Evolutionary conservation across 2,888 invertebrate genomes (phyloP).

Genomic region (Anorthoa munda): DNA sequence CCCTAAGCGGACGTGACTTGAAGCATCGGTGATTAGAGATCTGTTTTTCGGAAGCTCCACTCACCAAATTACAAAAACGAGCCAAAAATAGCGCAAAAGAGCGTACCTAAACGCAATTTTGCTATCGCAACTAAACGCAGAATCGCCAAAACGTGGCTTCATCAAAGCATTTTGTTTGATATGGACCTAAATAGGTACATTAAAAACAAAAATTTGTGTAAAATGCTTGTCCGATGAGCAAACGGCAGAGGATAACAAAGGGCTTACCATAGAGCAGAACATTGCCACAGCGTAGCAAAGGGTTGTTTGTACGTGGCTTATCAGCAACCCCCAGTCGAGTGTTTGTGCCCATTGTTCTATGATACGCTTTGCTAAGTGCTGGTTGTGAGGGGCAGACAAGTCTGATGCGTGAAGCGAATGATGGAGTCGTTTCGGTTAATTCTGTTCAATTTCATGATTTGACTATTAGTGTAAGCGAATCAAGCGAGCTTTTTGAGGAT

Average conservation of each 20-base stretch:
- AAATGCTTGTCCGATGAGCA: constrained; percentile 1
- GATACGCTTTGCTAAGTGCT: constrained; percentile 24
- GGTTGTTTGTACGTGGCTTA: constrained; percentile 47
- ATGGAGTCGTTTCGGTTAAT: not conserved
- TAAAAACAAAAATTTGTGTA: not conserved
- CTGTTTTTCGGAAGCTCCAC: not conserved
- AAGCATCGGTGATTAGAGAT: not conserved
- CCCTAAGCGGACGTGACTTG: no score
- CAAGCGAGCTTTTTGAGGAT: no score
- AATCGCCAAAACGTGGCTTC: no score
- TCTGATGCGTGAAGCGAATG: not conserved
- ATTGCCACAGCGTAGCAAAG: constrained; percentile 6
- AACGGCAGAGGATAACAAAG: constrained; percentile 9
- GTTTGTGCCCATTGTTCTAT: constrained; percentile 23
- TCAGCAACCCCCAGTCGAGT: constrained; percentile 42
- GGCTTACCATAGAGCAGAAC: not conserved
- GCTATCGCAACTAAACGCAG: not conserved
- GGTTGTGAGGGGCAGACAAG: constrained; percentile 5
- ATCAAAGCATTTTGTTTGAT: not conserved
- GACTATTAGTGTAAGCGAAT: no score
- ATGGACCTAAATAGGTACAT: not conserved
- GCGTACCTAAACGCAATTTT: no score
- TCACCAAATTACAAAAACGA: not conserved
- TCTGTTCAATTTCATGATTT: no score
- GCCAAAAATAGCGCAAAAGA: no score